phyloP scores from a whole-genome alignment of 2,113 vertebrate genomes.

The Hippocampus guttulatus region DNA sequence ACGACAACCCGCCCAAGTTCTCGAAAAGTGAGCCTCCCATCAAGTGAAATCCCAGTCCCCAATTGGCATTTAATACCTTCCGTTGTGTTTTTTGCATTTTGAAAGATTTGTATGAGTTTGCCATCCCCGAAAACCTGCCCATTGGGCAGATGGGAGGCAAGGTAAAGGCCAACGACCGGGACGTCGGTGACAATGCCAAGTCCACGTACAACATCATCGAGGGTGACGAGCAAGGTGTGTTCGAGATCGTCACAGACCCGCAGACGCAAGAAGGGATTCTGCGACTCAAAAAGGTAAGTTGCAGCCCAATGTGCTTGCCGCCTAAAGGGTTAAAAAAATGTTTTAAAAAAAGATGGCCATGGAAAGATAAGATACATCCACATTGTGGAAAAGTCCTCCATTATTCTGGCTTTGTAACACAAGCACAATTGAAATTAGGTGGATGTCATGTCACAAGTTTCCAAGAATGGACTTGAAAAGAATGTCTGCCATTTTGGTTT shows the following conservation, averaged over 20 bases:
- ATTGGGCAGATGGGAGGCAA: conserved; percentile 84
- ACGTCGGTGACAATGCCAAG: conserved; percentile 90
- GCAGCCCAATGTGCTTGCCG: neutral
- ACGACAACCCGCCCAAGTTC: conserved; percentile 98
- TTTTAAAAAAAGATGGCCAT: neutral
- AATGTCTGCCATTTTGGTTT: no score
- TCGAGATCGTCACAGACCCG: conserved; percentile 86
- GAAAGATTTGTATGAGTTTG: conserved; percentile 92
- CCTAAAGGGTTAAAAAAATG: neutral
- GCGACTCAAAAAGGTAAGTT: conserved; percentile 85
- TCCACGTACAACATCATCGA: conserved; percentile 90
- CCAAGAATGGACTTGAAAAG: neutral
- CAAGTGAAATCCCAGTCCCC: conserved; percentile 15
- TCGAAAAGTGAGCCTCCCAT: conserved; percentile 82
- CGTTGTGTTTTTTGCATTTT: conserved; percentile 29
- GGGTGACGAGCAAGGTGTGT: conserved; percentile 86
- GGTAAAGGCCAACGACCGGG: conserved; percentile 90
- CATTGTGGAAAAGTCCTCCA: no score
- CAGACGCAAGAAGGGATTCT: conserved; percentile 92
- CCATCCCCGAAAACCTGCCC: conserved; percentile 85
- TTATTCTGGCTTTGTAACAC: neutral
- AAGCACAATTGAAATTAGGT: no score
- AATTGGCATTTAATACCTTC: neutral
- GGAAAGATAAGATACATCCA: no score
- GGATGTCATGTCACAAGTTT: no score